Evolutionary conservation across 2,888 invertebrate genomes (phyloP).

Genomic region (Cybosia mesomella): DNA sequence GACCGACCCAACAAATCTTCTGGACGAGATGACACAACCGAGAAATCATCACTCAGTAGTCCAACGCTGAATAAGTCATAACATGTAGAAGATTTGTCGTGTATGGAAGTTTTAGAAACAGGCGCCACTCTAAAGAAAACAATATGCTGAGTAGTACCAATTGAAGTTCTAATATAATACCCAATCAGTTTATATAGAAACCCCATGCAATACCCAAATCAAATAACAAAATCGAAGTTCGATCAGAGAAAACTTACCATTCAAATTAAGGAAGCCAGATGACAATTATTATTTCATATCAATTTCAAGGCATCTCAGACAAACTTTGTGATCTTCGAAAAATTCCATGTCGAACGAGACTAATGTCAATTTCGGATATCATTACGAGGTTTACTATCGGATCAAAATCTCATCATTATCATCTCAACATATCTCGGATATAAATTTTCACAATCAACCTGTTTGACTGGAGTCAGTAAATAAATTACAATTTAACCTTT

Average conservation of each 20-base stretch:
- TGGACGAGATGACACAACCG: slow-evolving; percentile 38
- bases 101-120: slow-evolving; percentile 40
- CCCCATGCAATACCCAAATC: slow-evolving; percentile 68
- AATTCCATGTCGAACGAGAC: slow-evolving; percentile 56
- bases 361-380: slow-evolving; percentile 40
- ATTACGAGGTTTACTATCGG: slow-evolving; percentile 21
- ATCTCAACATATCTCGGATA: not conserved
- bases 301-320: slow-evolving; percentile 51
- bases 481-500: slow-evolving; percentile 4
- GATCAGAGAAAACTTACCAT: slow-evolving; percentile 70
- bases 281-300: slow-evolving; percentile 40
- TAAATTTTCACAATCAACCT: slow-evolving; percentile 35
- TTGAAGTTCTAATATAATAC: slow-evolving; percentile 34
- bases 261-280: slow-evolving; percentile 48
- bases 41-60: slow-evolving; percentile 30
- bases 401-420: not conserved
- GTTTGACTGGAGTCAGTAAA: not conserved
- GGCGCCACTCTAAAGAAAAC: slow-evolving; percentile 51
- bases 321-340: slow-evolving; percentile 62
- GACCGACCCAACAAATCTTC: slow-evolving; percentile 54
- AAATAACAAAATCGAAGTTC: slow-evolving; percentile 59
- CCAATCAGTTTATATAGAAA: slow-evolving; percentile 48
- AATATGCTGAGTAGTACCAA: slow-evolving; percentile 46
- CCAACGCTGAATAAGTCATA: slow-evolving; percentile 41
- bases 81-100: slow-evolving; percentile 43